Base-by-base conservation (phyloP, 2,888 invertebrate genomes). In the Himalopsyche japonica region DNA sequence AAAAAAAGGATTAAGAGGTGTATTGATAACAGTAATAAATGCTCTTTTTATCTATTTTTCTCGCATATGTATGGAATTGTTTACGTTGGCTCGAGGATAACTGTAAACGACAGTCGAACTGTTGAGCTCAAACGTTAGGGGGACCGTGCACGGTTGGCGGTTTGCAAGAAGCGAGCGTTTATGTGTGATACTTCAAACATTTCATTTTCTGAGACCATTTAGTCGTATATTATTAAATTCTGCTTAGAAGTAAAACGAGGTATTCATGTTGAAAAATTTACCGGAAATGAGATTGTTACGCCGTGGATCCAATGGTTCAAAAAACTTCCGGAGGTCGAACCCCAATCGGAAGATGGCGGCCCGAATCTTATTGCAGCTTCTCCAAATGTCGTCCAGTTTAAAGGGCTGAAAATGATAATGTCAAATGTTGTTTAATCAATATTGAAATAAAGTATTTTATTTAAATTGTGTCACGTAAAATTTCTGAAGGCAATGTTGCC, bases 301-400 rank as follows among this genome's bases (percentile, higher is more conserved):
- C 82, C 94, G 92, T 0, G 95, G 94, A 91, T 96, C 96, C 80
- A 95, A 91, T 12, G 94, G 93, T 57, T 92, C 91, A 89, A 95
- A 95, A 91, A 94, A 95, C 88, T 94, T 93, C 93, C 95, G 95
- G 76, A 96, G 91, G 91, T 95, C 94, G 87, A 96, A 93, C 18
- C 95, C 95, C 87, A 95, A 93, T 87, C 95, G 94, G 90, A 95
- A 95, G 84, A 94, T 93, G 3, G 95, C 95, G 20, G 95, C 94
- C 86, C 96, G 94, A 89, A 96, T 95, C 93, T 96, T 96, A 90
- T 96, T 95, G 91, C 95, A 96, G 32, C 95, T 95, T 89, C 95
- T 93, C 96, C 96, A 96, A 82, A 96, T 94, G 90, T 95, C 95
- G 78, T 94, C 93, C 86, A 95, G 90, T 82, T 92, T 91, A 6